Conservation (phyloP, 2,888 invertebrate genomes). For the Lacanobia wlatinum region DNA sequence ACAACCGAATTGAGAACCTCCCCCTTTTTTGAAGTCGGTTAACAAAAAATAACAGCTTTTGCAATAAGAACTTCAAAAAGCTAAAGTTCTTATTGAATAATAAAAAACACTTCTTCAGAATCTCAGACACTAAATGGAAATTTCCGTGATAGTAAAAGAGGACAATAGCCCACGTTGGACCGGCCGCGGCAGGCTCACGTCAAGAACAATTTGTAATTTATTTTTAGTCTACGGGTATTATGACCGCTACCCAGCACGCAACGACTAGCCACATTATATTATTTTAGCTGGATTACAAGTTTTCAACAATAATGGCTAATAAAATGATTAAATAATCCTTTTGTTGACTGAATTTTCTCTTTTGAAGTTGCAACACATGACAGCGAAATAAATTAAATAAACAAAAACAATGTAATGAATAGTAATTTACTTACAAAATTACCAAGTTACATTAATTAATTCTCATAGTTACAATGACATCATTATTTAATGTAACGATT, state of each 20-base stretch:
- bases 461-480: no score
- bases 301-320: slow-evolving; percentile 16
- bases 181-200: slow-evolving; percentile 29
- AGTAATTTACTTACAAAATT: not conserved
- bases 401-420: not conserved
- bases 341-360: slow-evolving; percentile 29
- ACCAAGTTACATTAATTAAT: not conserved
- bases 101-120: not conserved
- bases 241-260: slow-evolving; percentile 30
- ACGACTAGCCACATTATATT: slow-evolving; percentile 11
- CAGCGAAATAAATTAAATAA: not conserved
- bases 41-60: not conserved
- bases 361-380: not conserved
- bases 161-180: slow-evolving; percentile 52
- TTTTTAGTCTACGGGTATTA: slow-evolving; percentile 30
- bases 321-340: slow-evolving; percentile 17
- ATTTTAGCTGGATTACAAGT: slow-evolving; percentile 8
- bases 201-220: slow-evolving; percentile 49
- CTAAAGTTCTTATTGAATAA: slow-evolving; percentile 15
- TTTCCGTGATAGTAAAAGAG: slow-evolving; percentile 43
- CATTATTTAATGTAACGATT: not conserved
- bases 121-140: slow-evolving; percentile 30
- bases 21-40: no score
- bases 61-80: not conserved
- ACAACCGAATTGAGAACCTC: no score